phyloP scores from a whole-genome alignment of 2,888 invertebrate genomes.

The Allacma fusca region DNA sequence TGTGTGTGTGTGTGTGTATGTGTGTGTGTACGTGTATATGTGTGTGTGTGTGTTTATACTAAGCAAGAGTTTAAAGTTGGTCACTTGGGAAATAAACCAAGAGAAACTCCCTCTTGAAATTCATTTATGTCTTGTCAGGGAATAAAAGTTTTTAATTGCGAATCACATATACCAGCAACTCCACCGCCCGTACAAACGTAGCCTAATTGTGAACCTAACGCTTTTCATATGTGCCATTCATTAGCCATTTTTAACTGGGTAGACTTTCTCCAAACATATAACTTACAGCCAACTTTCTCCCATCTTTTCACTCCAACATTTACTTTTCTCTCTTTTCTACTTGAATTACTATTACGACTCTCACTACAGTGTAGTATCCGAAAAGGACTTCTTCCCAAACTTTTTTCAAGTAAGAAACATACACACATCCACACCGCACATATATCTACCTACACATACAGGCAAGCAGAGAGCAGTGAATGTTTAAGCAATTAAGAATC shows the following conservation, averaged over 20 bases:
- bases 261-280: not conserved
- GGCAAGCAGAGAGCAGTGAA: too few relatives aligned
- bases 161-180: not conserved
- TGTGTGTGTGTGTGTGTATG: not conserved
- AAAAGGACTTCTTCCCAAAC: too few relatives aligned
- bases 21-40: not conserved
- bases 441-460: too few relatives aligned
- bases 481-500: too few relatives aligned
- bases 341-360: too few relatives aligned
- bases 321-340: too few relatives aligned
- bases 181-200: not conserved
- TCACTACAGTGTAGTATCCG: too few relatives aligned
- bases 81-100: constrained; percentile 26
- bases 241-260: too few relatives aligned
- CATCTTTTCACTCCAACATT: not conserved
- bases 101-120: constrained; percentile 18
- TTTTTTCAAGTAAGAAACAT: too few relatives aligned
- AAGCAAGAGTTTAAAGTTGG: constrained; percentile 26
- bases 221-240: too few relatives aligned
- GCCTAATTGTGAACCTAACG: not conserved
- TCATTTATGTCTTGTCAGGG: constrained; percentile 23
- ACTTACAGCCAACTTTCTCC: not conserved
- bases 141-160: constrained; percentile 29
- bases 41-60: not conserved
- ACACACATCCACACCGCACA: too few relatives aligned